These are phyloP conservation scores for Hypena proboscidalis DNA, from an alignment of 2,888 invertebrate genomes.

Conservation along the genomic window DNA sequence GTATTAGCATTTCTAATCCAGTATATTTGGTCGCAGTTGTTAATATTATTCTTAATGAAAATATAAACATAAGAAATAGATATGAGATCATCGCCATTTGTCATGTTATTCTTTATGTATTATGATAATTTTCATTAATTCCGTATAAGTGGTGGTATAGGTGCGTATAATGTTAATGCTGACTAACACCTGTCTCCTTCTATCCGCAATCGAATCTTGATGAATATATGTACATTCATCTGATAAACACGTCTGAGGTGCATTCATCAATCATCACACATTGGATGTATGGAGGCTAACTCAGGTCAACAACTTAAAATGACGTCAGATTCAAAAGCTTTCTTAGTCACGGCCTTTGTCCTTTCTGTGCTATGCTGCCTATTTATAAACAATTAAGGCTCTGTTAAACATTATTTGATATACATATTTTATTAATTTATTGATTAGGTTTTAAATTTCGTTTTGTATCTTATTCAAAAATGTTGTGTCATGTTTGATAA, in stretches of 20 bases:
- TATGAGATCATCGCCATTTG: slow-evolving; percentile 44
- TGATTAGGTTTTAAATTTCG: no score
- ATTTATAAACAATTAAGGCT: slow-evolving; percentile 22
- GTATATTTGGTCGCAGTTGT: slow-evolving; percentile 23
- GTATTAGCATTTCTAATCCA: slow-evolving; percentile 26
- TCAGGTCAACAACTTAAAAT: slow-evolving; percentile 61
- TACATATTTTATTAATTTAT: no score
- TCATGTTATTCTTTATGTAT: slow-evolving; percentile 22
- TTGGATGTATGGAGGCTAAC: slow-evolving; percentile 34
- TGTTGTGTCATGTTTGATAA: no score
- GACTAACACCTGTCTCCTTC: slow-evolving; percentile 15
- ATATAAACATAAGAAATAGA: slow-evolving; percentile 39
- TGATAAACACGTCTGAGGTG: slow-evolving; percentile 14
- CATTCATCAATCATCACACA: slow-evolving; percentile 18
- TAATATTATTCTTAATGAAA: slow-evolving; percentile 22
- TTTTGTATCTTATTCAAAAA: no score
- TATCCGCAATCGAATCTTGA: slow-evolving; percentile 11
- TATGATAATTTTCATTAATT: slow-evolving; percentile 25
- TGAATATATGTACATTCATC: slow-evolving; percentile 23
- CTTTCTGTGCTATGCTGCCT: slow-evolving; percentile 24
- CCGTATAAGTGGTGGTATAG: slow-evolving; percentile 13
- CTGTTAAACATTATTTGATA: no score
- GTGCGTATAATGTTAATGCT: slow-evolving; percentile 14
- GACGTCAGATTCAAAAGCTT: slow-evolving; percentile 53
- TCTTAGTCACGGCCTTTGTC: slow-evolving; percentile 46